Evolutionary conservation across 2,888 invertebrate genomes (phyloP), one percentile per base, ranked within the genome.

Genomic region (Capitulum mitella): DNA sequence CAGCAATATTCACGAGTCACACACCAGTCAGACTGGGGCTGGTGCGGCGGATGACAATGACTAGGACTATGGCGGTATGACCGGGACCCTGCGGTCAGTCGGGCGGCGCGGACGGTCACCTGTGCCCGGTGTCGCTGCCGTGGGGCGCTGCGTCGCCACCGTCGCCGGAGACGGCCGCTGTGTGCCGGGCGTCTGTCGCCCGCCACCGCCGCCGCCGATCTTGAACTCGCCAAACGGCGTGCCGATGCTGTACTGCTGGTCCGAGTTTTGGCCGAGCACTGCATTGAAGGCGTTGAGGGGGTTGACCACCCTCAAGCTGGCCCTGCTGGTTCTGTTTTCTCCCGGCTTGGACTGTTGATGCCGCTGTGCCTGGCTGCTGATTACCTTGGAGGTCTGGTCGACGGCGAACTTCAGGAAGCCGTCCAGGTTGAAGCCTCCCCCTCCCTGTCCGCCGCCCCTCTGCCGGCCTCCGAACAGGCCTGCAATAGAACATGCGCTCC

Each of bases 181-280:
- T 70, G 54, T n/a, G 77, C 77, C 29, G 70, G 74, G 29, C 79
- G 34, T 19, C 79, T 78, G 54, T 70, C 22, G n/a, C 32, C 10
- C 26, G 64, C 14, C 80, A 78, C 26, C 79, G 80, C n/a, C 81
- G 80, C 26, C 79, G 80, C n/a, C 81, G 80, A 14, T 80, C 78
- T n/a, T 77, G 58, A 81, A 76, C 80, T 80, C 58, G 34, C 32
- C n/a, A 34, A 29, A 70, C n/a, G 46, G 40, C 34, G 43, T 34
- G 48, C n/a, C 37, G 22, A 32, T 19, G 43, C n/a, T 78, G 29
- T 43, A 12, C 29, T 26, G 61, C 19, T n/a, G 37, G 77, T 22
- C 8, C 14, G 54, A 48, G 48, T 77, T 51, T 26, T 22, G 43
- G 14, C 34, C 34, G 8, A 40, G 19, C 32, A 22, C 77, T 5